phyloP scores from a whole-genome alignment of 1,140 invertebrate genomes.

The Pseudomyrmex flavicornis region DNA sequence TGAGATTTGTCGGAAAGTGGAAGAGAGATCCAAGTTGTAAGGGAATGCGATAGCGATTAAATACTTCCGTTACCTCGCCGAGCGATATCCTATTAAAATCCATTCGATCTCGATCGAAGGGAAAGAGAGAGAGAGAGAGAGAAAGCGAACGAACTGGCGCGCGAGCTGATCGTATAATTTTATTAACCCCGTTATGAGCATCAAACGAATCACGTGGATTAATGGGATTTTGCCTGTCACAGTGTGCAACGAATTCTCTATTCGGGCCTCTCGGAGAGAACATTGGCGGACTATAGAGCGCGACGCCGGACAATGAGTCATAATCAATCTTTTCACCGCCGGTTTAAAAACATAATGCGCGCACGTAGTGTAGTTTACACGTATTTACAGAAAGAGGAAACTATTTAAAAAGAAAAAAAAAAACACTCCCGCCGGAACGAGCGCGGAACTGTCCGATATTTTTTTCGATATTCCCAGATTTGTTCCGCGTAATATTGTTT shows the following conservation, averaged over 20 bases:
- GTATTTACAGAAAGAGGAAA: background rate
- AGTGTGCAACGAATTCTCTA: conserved; percentile 41
- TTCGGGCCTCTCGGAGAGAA: conserved; percentile 40
- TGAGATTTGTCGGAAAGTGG: background rate
- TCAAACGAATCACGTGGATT: conserved; percentile 55
- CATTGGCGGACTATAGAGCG: conserved; percentile 37
- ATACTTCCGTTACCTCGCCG: conserved; percentile 57
- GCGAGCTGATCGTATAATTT: conserved; percentile 46
- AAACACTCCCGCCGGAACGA: background rate
- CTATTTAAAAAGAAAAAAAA: background rate
- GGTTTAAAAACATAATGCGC: background rate
- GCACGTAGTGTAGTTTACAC: background rate
- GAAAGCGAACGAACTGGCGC: too few relatives aligned
- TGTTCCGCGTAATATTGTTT: background rate
- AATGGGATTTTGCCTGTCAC: conserved; percentile 56
- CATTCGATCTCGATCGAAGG: conserved; percentile 46
- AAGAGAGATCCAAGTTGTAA: conserved; percentile 45
- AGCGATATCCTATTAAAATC: conserved; percentile 61
- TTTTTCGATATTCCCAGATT: background rate
- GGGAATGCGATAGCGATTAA: conserved; percentile 56
- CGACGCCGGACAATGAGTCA: conserved; percentile 29
- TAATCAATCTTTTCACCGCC: conserved; percentile 29
- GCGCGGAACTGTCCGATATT: background rate
- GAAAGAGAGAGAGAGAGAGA: background rate
- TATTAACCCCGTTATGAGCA: conserved; percentile 59